phyloP scores from a whole-genome alignment of 1,140 invertebrate genomes.

The Telenomus remus region DNA sequence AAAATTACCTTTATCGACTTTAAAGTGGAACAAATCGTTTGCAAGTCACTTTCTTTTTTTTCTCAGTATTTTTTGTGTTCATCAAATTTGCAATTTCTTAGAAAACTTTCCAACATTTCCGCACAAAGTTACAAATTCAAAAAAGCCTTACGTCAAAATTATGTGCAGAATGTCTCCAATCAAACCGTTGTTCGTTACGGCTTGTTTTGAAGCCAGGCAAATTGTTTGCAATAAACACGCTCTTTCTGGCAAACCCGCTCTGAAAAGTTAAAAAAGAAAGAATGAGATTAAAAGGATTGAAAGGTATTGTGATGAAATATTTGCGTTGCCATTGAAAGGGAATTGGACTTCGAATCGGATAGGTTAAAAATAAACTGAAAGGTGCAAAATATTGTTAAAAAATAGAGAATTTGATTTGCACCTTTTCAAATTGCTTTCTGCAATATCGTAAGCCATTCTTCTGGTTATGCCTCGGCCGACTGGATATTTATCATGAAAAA shows the following conservation, averaged over 20 bases:
- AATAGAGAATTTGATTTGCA: too few species aligned
- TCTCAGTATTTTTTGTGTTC: too few species aligned
- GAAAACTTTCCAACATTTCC: too few species aligned
- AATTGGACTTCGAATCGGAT: slow-evolving; percentile 6
- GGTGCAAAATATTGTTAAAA: too few species aligned
- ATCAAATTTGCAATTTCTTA: too few species aligned
- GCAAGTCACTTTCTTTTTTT: slow-evolving; percentile 8
- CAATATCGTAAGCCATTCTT: slow-evolving; percentile 63
- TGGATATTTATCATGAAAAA: slow-evolving; percentile 53
- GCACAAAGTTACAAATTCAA: too few species aligned
- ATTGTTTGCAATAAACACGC: slow-evolving; percentile 70
- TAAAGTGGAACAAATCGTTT: slow-evolving; percentile 41
- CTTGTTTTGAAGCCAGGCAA: slow-evolving; percentile 68
- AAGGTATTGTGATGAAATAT: slow-evolving; percentile 7
- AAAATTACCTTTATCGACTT: slow-evolving; percentile 53
- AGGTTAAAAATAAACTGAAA: too few species aligned
- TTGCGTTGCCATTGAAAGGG: slow-evolving; percentile 5
- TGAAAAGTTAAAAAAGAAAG: slow-evolving; percentile 34
- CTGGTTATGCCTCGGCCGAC: slow-evolving; percentile 63
- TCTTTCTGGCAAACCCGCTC: slow-evolving; percentile 66
- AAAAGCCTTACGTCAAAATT: slow-evolving; percentile 68
- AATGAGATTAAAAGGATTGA: slow-evolving; percentile 13
- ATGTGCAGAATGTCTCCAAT: slow-evolving; percentile 72
- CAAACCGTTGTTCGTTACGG: slow-evolving; percentile 68
- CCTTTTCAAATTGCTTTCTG: slow-evolving; percentile 68